phyloP scores from a whole-genome alignment of 2,888 invertebrate genomes.

The Oligia strigilis region DNA sequence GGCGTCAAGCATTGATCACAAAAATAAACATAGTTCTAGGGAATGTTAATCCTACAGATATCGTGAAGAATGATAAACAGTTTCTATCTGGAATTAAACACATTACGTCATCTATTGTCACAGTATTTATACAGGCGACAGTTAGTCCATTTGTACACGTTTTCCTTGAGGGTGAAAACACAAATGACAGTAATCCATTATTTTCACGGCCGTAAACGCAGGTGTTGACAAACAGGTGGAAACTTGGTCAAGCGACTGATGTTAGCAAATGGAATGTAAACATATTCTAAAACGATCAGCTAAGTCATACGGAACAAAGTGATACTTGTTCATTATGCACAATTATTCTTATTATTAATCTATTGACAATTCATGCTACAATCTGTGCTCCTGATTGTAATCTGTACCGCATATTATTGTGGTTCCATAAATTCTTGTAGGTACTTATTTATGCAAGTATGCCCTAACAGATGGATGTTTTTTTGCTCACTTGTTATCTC shows the following conservation, averaged over 20 bases:
- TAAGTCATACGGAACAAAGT: slow-evolving; percentile 18
- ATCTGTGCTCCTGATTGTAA: slow-evolving; percentile 6
- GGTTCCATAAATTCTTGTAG: slow-evolving; percentile 11
- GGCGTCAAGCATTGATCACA: slow-evolving; percentile 34
- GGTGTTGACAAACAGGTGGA: slow-evolving; percentile 33
- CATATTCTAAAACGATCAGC: slow-evolving; percentile 31
- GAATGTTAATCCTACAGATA: slow-evolving; percentile 61
- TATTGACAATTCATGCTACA: slow-evolving; percentile 18
- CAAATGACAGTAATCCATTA: slow-evolving; percentile 49
- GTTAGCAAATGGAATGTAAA: slow-evolving; percentile 45
- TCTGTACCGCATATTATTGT: slow-evolving; percentile 10
- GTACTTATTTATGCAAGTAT: neutral
- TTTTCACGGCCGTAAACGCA: slow-evolving; percentile 18
- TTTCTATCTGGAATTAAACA: slow-evolving; percentile 49
- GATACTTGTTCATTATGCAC: slow-evolving; percentile 24
- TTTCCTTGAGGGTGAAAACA: slow-evolving; percentile 36
- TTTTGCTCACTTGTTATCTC: neutral
- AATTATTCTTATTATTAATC: slow-evolving; percentile 12
- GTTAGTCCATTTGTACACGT: slow-evolving; percentile 20
- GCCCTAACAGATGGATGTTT: neutral
- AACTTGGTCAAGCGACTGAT: slow-evolving; percentile 28
- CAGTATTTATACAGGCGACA: slow-evolving; percentile 28
- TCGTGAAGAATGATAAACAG: slow-evolving; percentile 59
- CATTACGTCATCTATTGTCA: slow-evolving; percentile 52
- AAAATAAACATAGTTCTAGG: slow-evolving; percentile 52